Conservation (phyloP, 2,888 invertebrate genomes). For the Augochlorella aurata region DNA sequence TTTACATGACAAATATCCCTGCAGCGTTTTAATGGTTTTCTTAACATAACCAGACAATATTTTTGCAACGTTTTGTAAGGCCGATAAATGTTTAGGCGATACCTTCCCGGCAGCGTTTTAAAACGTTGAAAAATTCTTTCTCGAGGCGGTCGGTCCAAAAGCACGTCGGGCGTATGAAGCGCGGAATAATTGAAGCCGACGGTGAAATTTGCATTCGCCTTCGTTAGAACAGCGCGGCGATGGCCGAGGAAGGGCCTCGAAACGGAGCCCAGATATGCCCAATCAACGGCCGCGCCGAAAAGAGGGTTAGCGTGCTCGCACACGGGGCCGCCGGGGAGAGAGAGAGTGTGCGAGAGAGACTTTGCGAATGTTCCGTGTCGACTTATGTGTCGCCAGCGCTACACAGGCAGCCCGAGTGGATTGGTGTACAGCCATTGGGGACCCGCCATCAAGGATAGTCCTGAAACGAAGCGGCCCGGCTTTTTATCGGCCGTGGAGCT, state of each 20-base stretch:
- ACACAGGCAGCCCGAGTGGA: constrained; percentile 52
- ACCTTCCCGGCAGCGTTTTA: not conserved
- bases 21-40: too few species aligned
- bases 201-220: constrained; percentile 59
- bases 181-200: constrained; percentile 16
- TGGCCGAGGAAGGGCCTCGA: constrained; percentile 53
- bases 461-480: constrained; percentile 33
- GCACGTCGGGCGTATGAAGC: not conserved
- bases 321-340: not conserved
- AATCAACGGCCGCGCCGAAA: constrained; percentile 55
- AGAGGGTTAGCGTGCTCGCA: constrained; percentile 29
- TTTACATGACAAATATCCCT: too few species aligned
- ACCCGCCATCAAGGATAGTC: constrained; percentile 51
- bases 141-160: not conserved
- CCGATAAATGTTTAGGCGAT: too few species aligned
- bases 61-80: too few species aligned
- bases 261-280: constrained; percentile 52
- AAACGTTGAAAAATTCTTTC: not conserved
- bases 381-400: constrained; percentile 51
- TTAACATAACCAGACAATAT: too few species aligned
- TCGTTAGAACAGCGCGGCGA: constrained; percentile 47
- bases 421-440: constrained; percentile 53
- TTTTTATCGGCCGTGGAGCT: constrained; percentile 38
- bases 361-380: constrained; percentile 19
- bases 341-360: constrained; percentile 3